Conservation (phyloP, 2,113 vertebrate species). For the Lophotis ruficrista region DNA sequence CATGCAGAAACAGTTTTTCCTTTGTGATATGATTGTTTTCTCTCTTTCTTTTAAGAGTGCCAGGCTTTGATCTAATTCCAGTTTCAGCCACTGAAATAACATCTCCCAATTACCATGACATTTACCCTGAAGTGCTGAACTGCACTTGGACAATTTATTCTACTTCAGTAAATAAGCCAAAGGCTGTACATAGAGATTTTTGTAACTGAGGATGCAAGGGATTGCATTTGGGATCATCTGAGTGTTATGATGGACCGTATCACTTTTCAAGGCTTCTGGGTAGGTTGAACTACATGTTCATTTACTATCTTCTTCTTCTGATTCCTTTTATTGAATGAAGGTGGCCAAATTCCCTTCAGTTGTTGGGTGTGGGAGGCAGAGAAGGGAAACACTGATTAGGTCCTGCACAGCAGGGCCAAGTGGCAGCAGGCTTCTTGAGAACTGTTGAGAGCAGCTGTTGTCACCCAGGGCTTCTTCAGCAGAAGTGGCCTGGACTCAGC, state of each 20-base stretch:
- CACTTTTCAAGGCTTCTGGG: background rate
- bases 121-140: background rate
- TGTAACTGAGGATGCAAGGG: background rate
- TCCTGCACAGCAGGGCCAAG: too few species aligned
- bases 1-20: background rate
- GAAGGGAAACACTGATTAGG: background rate
- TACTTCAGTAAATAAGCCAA: background rate
- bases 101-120: background rate
- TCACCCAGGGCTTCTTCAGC: background rate
- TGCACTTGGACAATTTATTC: background rate
- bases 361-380: background rate
- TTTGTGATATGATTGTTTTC: background rate
- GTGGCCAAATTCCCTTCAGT: background rate
- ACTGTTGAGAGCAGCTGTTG: background rate
- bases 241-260: background rate
- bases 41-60: background rate
- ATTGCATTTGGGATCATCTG: background rate
- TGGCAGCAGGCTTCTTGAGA: background rate
- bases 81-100: background rate
- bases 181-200: background rate
- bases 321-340: background rate
- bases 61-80: background rate
- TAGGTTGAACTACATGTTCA: background rate
- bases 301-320: background rate
- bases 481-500: background rate